Conservation (phyloP, 53 echinoderm and acorn worm species). For the Holothuria scabra region DNA sequence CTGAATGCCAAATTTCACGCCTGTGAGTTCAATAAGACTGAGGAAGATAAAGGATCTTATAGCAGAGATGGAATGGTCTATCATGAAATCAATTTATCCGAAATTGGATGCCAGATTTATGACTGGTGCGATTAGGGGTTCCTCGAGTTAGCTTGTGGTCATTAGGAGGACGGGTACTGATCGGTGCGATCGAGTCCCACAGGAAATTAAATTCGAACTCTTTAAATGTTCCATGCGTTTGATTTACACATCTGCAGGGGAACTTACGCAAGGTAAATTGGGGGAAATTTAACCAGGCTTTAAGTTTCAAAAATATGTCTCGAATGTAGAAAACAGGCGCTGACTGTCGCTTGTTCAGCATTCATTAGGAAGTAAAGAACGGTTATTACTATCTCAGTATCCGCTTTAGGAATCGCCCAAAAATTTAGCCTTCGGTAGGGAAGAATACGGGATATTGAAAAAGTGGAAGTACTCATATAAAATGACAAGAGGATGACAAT, state of each 20-base stretch:
- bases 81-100: slow-evolving; percentile 44
- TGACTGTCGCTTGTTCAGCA: background rate
- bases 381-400: too few species aligned
- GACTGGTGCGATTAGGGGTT: slow-evolving; percentile 38
- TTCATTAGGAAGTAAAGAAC: background rate
- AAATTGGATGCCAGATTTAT: slow-evolving; percentile 41
- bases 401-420: too few species aligned
- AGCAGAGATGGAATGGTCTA: slow-evolving; percentile 35
- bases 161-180: slow-evolving; percentile 35
- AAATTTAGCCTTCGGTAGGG: too few species aligned
- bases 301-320: slow-evolving; percentile 20
- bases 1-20: slow-evolving; percentile 46
- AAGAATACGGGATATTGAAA: too few species aligned
- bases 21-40: slow-evolving; percentile 26
- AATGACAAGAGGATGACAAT: too few species aligned
- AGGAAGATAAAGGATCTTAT: slow-evolving; percentile 15
- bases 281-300: slow-evolving; percentile 19
- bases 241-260: slow-evolving; percentile 37
- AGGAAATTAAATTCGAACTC: slow-evolving; percentile 41
- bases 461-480: too few species aligned
- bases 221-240: slow-evolving; percentile 31
- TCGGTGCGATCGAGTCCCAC: slow-evolving; percentile 26
- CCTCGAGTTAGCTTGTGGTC: slow-evolving; percentile 41
- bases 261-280: slow-evolving; percentile 44
- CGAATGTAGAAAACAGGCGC: slow-evolving; percentile 14